Evolutionary conservation across 92 coral and sea anemone species (phyloP).

Genomic region (Porites rus): DNA sequence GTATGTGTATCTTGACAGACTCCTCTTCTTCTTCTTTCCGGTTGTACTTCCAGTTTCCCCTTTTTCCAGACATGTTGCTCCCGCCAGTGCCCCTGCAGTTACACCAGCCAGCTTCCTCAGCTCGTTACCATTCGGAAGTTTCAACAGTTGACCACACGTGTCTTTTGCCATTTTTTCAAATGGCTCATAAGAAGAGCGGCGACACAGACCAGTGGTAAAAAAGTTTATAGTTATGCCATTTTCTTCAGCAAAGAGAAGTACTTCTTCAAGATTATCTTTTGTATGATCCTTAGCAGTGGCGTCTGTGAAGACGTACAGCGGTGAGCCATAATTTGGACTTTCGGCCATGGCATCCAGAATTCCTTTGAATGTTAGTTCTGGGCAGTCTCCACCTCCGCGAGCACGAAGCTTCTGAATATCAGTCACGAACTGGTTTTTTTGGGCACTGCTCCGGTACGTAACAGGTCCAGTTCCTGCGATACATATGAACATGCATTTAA

Average conservation of each 20-base stretch:
- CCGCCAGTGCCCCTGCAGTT: conserved; percentile 53
- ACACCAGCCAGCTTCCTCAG: conserved; percentile 66
- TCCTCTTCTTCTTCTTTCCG: conserved; percentile 28
- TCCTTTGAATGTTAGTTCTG: conserved; percentile 85
- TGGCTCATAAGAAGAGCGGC: conserved; percentile 25
- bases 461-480: too few relatives aligned
- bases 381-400: conserved; percentile 85
- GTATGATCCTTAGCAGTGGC: conserved; percentile 80
- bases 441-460: conserved; percentile 8
- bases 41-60: conserved; percentile 28
- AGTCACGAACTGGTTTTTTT: conserved; percentile 53
- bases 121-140: conserved; percentile 37
- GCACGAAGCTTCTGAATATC: conserved; percentile 66
- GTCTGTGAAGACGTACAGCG: conserved; percentile 90
- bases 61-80: conserved; percentile 48
- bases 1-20: conserved; percentile 25
- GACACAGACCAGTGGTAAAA: conserved; percentile 58
- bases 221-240: conserved; percentile 73
- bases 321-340: conserved; percentile 73
- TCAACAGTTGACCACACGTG: conserved; percentile 78
- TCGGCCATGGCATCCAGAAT: conserved; percentile 70
- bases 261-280: conserved; percentile 37
- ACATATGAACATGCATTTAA: too few relatives aligned
- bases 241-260: conserved; percentile 33
- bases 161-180: conserved; percentile 62